Conservation (phyloP, 2,888 invertebrate species). For the Drosophila pullipes region DNA sequence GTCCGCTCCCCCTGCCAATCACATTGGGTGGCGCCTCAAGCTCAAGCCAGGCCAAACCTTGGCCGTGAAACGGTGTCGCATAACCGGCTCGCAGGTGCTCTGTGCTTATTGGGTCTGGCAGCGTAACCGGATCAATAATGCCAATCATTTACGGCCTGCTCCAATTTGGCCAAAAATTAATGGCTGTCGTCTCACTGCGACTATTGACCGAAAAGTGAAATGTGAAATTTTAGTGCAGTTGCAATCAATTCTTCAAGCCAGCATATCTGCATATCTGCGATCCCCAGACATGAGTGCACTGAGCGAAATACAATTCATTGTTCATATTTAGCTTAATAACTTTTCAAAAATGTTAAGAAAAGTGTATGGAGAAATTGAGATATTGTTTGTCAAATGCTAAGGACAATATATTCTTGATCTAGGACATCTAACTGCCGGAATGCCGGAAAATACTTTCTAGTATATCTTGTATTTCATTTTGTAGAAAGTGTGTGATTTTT, state of each 20-base stretch:
- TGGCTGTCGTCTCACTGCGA: slow-evolving; percentile 20
- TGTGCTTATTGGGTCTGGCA: slow-evolving; percentile 28
- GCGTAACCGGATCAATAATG: slow-evolving; percentile 64
- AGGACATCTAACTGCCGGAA: background rate
- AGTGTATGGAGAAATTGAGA: background rate
- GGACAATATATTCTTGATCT: background rate
- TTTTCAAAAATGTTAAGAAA: background rate
- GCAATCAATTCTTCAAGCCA: background rate
- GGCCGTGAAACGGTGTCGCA: slow-evolving; percentile 49
- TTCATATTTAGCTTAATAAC: no score
- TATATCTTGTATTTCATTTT: background rate
- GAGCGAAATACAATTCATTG: background rate
- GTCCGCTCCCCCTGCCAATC: background rate
- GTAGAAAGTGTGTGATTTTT: background rate
- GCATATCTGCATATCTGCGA: background rate
- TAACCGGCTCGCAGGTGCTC: slow-evolving; percentile 41
- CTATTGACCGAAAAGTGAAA: slow-evolving; percentile 68
- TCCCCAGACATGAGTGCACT: slow-evolving; percentile 9
- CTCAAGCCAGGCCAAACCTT: slow-evolving; percentile 41
- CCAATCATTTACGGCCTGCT: slow-evolving; percentile 47
- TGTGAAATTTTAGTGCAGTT: slow-evolving; percentile 40
- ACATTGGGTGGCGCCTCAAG: slow-evolving; percentile 2
- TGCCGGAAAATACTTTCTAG: background rate
- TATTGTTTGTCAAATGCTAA: background rate
- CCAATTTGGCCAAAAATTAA: slow-evolving; percentile 44